Evolutionary conservation across 2,797 vertebrate genomes (phyloP), one percentile per base, ranked within the genome.

Genomic region (Danionella dracula): DNA sequence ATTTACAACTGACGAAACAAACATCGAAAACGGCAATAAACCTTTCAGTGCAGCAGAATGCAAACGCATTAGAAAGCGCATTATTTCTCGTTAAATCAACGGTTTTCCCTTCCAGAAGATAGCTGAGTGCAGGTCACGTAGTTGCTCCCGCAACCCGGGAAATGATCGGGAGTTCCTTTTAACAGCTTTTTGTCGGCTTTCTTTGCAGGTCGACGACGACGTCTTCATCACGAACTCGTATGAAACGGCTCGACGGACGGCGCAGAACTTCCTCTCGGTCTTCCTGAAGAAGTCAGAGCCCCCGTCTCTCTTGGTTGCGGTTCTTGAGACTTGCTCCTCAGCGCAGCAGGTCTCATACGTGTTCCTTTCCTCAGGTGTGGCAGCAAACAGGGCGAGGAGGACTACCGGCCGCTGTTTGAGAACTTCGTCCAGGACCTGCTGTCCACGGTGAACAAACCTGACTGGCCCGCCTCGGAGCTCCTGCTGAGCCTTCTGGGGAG

Each of bases 351-450:
- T 62, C 4, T 29, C 1, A 10, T 21, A 1, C 40, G 35, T 55
- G 10, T 32, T n/a, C 4, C 17, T 8, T 10, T 1, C 32, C 53
- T 57, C 42, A 98, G 96, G 74, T 99, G 96, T 88, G 96, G 96
- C 77, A 98, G 96, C 82, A 98, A 98, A 72, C 96, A 99, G 84
- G 96, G 92, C 60, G 95, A 99, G 86, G 96, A 99, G 84, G 96
- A 99, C 85, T 99, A 99, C 81, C 90, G 96, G 61, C 96, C 96
- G 1, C 78, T 99, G 66, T 99, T 99, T 89, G 96, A 99, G 86
- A 99, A 99, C 83, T 99, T 98, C 81, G 94, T 99, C 78, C 96
- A 99, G 83, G 96, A 99, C 77, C 91, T 99, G 67, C 91, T 99
- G 68, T 99, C 96, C 1, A 99, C 96, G 13, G 96, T 99, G 48